Evolutionary conservation across 2,888 invertebrate species (phyloP).

Genomic region (Myathropa florea): DNA sequence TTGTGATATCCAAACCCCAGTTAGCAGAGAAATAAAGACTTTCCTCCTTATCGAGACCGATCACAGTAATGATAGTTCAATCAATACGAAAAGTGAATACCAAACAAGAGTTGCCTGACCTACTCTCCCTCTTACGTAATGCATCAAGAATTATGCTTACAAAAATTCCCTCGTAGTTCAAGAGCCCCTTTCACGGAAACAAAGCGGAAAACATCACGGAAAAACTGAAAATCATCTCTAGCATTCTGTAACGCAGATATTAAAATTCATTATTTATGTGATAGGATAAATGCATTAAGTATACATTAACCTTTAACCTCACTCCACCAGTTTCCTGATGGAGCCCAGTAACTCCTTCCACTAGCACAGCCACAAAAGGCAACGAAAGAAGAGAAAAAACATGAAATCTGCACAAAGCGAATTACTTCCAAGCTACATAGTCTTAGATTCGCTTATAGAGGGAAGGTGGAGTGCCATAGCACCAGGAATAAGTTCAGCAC

Average conservation of each 20-base stretch:
- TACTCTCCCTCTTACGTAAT: not conserved
- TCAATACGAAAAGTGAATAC: not conserved
- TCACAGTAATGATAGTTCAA: not conserved
- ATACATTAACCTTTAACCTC: slow-evolving; percentile 65
- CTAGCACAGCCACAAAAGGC: not conserved
- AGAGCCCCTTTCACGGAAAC: not conserved
- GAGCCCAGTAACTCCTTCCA: not conserved
- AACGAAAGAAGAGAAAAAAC: slow-evolving; percentile 1
- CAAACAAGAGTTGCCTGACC: not conserved
- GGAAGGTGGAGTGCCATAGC: not conserved
- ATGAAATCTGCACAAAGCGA: slow-evolving; percentile 41
- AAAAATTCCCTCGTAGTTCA: not conserved
- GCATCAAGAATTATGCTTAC: not conserved
- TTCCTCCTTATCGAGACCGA: not conserved
- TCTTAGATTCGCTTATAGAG: slow-evolving; percentile 27
- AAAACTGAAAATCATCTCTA: slow-evolving; percentile 37
- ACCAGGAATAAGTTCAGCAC: slow-evolving; percentile 50
- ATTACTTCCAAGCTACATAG: slow-evolving; percentile 50
- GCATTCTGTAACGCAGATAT: slow-evolving; percentile 56
- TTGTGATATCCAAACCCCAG: too few relatives aligned
- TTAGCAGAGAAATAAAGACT: too few relatives aligned
- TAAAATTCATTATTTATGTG: slow-evolving; percentile 64
- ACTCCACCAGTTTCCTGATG: slow-evolving; percentile 24
- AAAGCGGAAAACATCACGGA: slow-evolving; percentile 12
- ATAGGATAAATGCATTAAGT: slow-evolving; percentile 68